Percentiles rank a stretch among this genome's conserved stretches.
phyloP scores from a whole-genome alignment of 2,888 invertebrate genomes.

The Tanypteryx hageni region DNA sequence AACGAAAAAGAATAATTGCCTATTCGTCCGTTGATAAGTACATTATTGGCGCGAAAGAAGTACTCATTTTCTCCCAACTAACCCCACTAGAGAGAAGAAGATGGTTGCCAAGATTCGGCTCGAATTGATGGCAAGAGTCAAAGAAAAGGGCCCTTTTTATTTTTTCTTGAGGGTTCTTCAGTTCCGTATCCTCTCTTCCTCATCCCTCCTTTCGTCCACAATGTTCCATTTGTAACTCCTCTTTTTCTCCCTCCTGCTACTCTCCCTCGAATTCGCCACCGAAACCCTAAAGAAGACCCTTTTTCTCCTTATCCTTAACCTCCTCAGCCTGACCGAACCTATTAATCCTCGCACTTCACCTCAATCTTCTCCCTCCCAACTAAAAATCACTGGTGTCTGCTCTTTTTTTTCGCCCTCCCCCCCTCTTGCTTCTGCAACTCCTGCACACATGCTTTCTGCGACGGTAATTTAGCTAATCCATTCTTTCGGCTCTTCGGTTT shows the following conservation, averaged over 20 bases:
- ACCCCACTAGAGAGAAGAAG: neutral
- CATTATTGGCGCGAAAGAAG: neutral
- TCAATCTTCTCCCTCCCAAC: neutral
- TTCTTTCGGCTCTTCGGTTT: neutral
- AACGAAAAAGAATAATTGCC: too few species aligned
- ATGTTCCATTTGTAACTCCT: neutral
- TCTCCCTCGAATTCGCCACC: too few species aligned
- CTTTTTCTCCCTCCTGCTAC: neutral
- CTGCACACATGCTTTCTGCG: too few species aligned
- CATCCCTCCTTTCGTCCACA: neutral
- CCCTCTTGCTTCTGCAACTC: too few species aligned
- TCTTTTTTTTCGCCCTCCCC: too few species aligned
- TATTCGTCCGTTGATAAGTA: neutral
- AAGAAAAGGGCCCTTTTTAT: neutral
- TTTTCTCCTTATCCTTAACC: neutral
- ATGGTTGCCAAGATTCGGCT: neutral
- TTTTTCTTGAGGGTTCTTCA: neutral
- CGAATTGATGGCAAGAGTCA: neutral
- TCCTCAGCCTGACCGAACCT: neutral
- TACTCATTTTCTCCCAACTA: constrained; percentile 1
- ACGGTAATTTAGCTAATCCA: neutral
- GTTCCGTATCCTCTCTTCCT: neutral
- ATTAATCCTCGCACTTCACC: neutral
- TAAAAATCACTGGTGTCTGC: neutral
- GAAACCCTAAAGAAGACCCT: neutral